Evolutionary conservation across 2,113 vertebrate species (phyloP).

Genomic region (Otocyon megalotis): DNA sequence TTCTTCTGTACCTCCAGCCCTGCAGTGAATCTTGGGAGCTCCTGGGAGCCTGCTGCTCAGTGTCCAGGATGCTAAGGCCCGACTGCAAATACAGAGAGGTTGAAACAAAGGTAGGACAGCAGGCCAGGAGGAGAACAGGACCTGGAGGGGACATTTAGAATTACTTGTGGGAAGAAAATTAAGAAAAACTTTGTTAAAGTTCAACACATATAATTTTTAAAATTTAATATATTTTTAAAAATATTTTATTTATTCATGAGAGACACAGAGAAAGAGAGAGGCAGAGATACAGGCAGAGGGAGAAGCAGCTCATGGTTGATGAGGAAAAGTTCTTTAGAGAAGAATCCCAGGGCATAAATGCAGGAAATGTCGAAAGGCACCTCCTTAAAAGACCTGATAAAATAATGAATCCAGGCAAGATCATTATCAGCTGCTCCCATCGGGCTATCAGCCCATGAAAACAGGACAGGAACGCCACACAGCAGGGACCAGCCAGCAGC

Average conservation of each 20-base stretch:
- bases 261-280: too few species aligned
- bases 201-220: neutral
- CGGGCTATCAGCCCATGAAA: rapidly evolving
- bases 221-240: neutral
- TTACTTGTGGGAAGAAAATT: neutral
- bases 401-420: neutral
- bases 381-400: neutral
- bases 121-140: neutral
- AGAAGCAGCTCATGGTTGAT: too few species aligned
- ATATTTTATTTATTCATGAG: too few species aligned
- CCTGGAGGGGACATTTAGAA: neutral
- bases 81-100: neutral
- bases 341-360: neutral
- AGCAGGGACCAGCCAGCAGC: neutral
- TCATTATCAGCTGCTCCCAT: rapidly evolving
- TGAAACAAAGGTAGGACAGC: neutral
- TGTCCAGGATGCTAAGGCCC: neutral
- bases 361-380: neutral
- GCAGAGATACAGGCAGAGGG: too few species aligned
- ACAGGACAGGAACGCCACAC: neutral
- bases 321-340: neutral
- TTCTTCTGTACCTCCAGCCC: too few species aligned
- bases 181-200: neutral
- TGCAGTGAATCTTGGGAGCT: too few species aligned
- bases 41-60: neutral